Evolutionary conservation across 2,888 invertebrate species (phyloP).

Genomic region (Pollenia amentaria): DNA sequence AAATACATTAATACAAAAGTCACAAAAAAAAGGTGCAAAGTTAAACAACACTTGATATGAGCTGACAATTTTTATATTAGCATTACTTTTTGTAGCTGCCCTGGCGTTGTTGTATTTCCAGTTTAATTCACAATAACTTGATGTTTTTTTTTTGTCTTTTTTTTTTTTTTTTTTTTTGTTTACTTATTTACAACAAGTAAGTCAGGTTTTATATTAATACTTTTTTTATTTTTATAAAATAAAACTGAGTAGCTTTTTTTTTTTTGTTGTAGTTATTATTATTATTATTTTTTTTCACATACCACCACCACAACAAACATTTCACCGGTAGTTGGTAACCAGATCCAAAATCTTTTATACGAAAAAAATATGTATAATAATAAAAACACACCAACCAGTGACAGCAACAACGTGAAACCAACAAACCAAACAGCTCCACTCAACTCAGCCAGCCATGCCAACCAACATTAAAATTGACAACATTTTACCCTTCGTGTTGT

Average conservation of each 20-base stretch:
- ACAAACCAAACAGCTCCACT: conserved; percentile 39
- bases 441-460: conserved; percentile 27
- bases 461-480: conserved; percentile 55
- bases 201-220: conserved; percentile 48
- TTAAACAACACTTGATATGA: conserved; percentile 65
- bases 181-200: conserved; percentile 45
- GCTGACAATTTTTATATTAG: conserved; percentile 12
- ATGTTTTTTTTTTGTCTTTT: too few species aligned
- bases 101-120: conserved; percentile 30
- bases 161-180: conserved; percentile 41
- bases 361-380: conserved; percentile 4
- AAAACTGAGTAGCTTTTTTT: conserved; percentile 15
- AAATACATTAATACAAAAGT: conserved; percentile 3
- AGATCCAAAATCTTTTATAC: conserved; percentile 35
- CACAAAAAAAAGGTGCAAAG: conserved; percentile 55
- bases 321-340: conserved; percentile 66
- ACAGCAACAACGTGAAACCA: conserved; percentile 34
- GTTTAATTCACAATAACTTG: conserved; percentile 55
- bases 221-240: conserved; percentile 11
- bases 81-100: not conserved
- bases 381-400: conserved; percentile 23
- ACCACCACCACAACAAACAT: conserved; percentile 62
- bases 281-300: not conserved
- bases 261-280: conserved; percentile 6
- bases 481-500: conserved; percentile 53